Evolutionary conservation across 2,797 vertebrate genomes (phyloP).

Genomic region (Tangara arthus): DNA sequence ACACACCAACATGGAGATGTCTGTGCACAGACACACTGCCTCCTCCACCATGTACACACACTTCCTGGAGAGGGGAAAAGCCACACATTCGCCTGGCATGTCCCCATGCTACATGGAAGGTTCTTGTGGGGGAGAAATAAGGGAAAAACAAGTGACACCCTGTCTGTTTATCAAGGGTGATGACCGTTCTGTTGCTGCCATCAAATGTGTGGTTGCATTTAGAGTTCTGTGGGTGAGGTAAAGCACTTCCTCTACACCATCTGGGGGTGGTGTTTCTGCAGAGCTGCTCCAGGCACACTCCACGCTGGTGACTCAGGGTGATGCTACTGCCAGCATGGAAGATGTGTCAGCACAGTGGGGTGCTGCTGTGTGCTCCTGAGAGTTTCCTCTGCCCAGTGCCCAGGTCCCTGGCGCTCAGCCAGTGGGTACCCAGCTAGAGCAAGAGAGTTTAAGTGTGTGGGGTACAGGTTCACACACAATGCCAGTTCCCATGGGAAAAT

Average conservation of each 20-base stretch:
- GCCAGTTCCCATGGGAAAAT: neutral
- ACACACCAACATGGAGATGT: neutral
- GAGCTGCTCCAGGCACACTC: neutral
- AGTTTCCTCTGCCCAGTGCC: neutral
- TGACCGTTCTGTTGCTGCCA: constrained; percentile 27
- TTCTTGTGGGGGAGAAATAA: neutral
- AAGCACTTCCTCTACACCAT: neutral
- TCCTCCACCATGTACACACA: neutral
- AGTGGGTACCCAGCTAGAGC: rapidly evolving
- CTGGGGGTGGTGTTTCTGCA: neutral
- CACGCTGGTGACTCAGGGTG: neutral
- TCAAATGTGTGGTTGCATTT: neutral
- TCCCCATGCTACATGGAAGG: neutral
- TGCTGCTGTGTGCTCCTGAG: neutral
- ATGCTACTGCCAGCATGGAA: rapidly evolving
- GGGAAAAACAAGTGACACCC: neutral
- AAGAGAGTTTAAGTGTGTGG: neutral
- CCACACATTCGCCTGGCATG: neutral
- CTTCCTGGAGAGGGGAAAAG: neutral
- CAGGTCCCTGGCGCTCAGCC: neutral
- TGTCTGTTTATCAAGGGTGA: neutral
- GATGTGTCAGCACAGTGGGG: neutral
- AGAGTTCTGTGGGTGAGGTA: constrained; percentile 2
- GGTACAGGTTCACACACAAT: neutral
- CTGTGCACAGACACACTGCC: neutral